Evolutionary conservation across 2,888 invertebrate genomes (phyloP), one percentile per base, ranked within the genome.

Genomic region (Cerceris rybyensis): DNA sequence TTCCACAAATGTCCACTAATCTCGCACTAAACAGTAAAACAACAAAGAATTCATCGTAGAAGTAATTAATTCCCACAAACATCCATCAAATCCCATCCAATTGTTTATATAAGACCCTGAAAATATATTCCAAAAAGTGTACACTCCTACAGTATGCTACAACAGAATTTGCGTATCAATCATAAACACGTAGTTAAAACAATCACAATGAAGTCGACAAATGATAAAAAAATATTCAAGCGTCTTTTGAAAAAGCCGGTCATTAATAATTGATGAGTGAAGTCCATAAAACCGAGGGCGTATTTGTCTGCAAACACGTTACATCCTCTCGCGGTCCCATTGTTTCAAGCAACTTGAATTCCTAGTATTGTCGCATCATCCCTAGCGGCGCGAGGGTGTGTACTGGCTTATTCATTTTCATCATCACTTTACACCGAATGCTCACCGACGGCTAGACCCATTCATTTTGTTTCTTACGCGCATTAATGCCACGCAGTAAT

Each of bases 341-440:
- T 82, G 74, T 82, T 69, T 73, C 61, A 69, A 17, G 57, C 9
- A 60, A 49, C 28, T 43, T 66, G 54, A 28, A 17, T 78, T 80
- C 77, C 54, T 69, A 14, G 75, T 72, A 75, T 58, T 57, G 64
- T 63, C 55, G 16, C 65, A 49, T 72, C 85, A 80, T 83, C 85
- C 80, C 82, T 82, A 65, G 71, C 64, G 75, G 67, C 70, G 72
- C 75, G 80, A 70, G 78, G 81, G 80, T 81, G 80, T 81, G 78
- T 68, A 71, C 82, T 67, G 71, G 85, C 88, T 88, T 87, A 86
- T 88, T 87, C 79, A 84, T 88, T 87, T 87, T 80, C 88, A 85
- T 87, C 85, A 81, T 39, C 43, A 11, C 13, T 14, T 9, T 41
- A 8, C 64, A 41, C 28, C 50, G 39, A 39, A 11, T 41, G 50